These are phyloP conservation scores for Catharus minimus DNA, from an alignment of 2,113 vertebrate species.

Conservation along the genomic window DNA sequence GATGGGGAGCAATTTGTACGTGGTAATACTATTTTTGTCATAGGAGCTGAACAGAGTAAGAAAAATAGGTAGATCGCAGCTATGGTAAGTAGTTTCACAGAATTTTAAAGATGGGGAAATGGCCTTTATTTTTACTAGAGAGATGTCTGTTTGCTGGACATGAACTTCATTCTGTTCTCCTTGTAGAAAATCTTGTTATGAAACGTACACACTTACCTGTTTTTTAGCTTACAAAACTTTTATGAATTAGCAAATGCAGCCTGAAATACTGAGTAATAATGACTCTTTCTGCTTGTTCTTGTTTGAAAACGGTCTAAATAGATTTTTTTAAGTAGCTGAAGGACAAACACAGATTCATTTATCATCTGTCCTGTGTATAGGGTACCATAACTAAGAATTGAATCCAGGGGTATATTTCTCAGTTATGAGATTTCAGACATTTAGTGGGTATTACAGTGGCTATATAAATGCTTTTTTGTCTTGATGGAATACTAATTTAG, in stretches of 20 bases:
- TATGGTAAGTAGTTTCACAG: neutral
- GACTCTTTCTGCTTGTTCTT: neutral
- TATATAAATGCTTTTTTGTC: neutral
- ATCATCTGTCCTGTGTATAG: neutral
- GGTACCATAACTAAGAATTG: neutral
- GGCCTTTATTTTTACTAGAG: neutral
- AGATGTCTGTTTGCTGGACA: neutral
- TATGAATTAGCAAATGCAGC: neutral
- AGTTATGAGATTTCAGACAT: neutral
- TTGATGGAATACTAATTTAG: neutral
- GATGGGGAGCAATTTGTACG: neutral
- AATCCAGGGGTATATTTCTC: neutral
- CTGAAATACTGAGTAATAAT: neutral
- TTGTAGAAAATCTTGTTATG: neutral
- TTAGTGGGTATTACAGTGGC: neutral
- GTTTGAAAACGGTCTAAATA: neutral
- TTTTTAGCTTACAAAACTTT: neutral
- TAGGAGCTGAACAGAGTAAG: neutral
- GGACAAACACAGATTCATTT: neutral
- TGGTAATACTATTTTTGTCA: neutral
- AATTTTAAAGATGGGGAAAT: neutral
- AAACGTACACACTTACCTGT: accelerated
- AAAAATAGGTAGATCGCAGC: neutral
- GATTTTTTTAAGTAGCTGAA: neutral
- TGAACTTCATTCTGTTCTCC: neutral